A percentile compares a stretch with the other conserved stretches of the same genome.
These are phyloP conservation scores for Falco punctatus DNA, from an alignment of 2,113 vertebrate species.

Conservation along the genomic window DNA sequence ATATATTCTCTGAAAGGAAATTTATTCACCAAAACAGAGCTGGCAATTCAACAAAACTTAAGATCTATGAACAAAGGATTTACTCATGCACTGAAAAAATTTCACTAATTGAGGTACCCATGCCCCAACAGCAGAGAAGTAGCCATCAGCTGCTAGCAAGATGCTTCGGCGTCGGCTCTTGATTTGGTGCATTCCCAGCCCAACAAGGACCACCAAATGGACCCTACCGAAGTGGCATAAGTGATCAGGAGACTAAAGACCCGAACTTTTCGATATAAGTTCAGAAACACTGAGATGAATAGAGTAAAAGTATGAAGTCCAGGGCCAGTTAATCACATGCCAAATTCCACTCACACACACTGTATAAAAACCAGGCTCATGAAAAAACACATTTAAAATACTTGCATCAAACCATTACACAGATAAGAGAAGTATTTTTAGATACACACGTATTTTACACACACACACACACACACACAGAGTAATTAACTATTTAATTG, in stretches of 20 bases:
- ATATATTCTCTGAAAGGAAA: not conserved
- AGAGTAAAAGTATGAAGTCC: not conserved
- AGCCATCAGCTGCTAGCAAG: not conserved
- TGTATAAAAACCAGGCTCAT: not conserved
- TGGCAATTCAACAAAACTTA: not conserved
- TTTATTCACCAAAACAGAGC: not conserved
- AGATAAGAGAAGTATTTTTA: not conserved
- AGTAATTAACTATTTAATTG: not conserved
- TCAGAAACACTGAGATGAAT: accelerated
- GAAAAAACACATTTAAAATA: not conserved
- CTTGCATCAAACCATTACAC: not conserved
- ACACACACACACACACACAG: accelerated
- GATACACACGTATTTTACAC: not conserved
- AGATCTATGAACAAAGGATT: not conserved
- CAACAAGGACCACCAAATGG: not conserved
- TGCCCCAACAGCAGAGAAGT: not conserved
- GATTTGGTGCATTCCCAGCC: not conserved
- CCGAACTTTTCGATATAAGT: not conserved
- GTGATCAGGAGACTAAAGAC: not conserved
- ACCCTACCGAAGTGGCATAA: not conserved
- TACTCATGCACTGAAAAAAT: not conserved
- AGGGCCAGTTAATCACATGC: not conserved
- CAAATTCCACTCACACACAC: not conserved
- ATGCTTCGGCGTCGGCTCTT: not conserved
- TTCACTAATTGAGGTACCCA: not conserved